A percentile compares a stretch with the other conserved stretches of the same genome.
phyloP scores from a whole-genome alignment of 2,797 vertebrate genomes.

The Phataginus tricuspis region DNA sequence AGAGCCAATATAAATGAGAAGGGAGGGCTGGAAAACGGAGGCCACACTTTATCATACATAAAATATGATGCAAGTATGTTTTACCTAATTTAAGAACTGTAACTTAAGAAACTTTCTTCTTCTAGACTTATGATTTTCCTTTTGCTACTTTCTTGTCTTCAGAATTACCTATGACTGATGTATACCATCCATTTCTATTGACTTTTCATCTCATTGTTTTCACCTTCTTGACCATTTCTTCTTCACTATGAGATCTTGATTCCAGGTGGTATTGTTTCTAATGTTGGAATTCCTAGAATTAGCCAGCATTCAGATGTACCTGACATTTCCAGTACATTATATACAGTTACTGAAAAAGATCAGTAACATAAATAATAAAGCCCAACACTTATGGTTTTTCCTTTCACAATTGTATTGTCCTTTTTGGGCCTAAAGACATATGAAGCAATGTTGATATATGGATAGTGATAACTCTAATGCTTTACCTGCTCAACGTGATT shows the following conservation, averaged over 20 bases:
- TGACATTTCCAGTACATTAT: background rate
- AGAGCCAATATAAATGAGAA: background rate
- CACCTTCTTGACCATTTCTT: background rate
- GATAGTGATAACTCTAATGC: background rate
- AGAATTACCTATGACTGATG: background rate
- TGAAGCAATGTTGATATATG: background rate
- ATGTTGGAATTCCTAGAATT: constrained; percentile 3
- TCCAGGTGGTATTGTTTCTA: background rate
- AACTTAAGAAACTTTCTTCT: background rate
- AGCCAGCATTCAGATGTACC: background rate
- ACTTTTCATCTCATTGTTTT: background rate
- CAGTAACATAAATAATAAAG: background rate
- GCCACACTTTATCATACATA: background rate
- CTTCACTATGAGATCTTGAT: background rate
- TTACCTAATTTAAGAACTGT: background rate
- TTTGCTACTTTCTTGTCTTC: background rate
- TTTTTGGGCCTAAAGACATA: background rate
- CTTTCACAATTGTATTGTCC: background rate
- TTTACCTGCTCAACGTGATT: background rate
- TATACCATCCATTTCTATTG: background rate
- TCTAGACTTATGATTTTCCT: background rate
- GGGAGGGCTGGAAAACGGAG: background rate
- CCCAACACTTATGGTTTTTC: background rate
- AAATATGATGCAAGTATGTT: background rate
- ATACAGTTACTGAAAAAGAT: background rate